Percentiles rank a stretch among this genome's conserved stretches.
These are phyloP conservation scores for Myotis planiceps DNA, from an alignment of 2,797 vertebrate species.

Conservation along the genomic window DNA sequence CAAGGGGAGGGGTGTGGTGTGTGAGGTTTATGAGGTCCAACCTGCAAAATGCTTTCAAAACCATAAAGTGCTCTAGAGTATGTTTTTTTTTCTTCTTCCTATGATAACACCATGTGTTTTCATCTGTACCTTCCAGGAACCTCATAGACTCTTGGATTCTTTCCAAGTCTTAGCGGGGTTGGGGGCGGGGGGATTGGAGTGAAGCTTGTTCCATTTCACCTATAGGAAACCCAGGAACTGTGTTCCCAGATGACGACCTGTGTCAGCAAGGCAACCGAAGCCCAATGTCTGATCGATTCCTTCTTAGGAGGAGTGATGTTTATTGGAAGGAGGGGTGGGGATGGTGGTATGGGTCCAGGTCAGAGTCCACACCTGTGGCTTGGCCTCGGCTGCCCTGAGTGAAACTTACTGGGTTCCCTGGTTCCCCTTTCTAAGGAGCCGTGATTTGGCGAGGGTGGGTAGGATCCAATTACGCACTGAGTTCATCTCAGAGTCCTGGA, in stretches of 20 bases:
- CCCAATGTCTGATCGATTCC: background rate
- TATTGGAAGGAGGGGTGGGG: background rate
- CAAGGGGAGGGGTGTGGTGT: no score
- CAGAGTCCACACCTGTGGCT: accelerated
- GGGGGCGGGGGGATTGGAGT: background rate
- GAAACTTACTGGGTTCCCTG: background rate
- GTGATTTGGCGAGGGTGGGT: background rate
- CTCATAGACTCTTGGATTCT: background rate
- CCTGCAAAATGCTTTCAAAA: background rate
- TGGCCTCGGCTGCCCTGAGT: background rate
- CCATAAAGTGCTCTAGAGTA: accelerated
- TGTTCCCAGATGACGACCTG: background rate
- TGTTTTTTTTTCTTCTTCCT: background rate
- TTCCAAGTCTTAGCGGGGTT: background rate
- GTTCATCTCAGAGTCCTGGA: background rate
- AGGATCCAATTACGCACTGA: background rate
- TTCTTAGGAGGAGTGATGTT: background rate
- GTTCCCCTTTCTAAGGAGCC: background rate
- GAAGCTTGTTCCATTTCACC: background rate
- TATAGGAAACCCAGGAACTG: background rate
- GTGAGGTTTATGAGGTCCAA: background rate
- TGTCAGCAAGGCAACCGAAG: background rate
- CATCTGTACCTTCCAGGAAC: background rate
- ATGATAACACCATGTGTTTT: background rate
- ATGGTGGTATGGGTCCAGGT: no score